phyloP scores from a whole-genome alignment of 2,888 invertebrate species.

The Therioaphis trifolii region DNA sequence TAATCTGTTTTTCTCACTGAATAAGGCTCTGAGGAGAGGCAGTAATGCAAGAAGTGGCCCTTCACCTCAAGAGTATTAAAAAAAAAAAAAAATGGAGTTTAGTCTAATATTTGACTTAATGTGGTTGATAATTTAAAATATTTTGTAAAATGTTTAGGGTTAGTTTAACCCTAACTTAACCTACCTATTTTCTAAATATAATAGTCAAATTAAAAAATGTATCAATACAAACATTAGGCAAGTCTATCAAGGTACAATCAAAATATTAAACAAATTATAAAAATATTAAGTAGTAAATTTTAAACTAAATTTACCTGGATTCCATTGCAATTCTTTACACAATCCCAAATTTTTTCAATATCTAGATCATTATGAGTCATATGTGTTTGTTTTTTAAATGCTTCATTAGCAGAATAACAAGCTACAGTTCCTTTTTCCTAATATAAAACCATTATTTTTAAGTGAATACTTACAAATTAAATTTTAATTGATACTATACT shows the following conservation, averaged over 20 bases:
- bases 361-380: slow-evolving; percentile 83
- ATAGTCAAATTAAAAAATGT: too few relatives aligned
- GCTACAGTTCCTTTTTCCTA: slow-evolving; percentile 72
- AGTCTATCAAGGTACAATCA: too few relatives aligned
- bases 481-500: neutral
- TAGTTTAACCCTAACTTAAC: too few relatives aligned
- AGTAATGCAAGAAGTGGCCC: too few relatives aligned
- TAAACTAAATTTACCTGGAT: slow-evolving; percentile 80
- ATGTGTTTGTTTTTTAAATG: slow-evolving; percentile 73
- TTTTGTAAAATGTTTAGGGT: too few relatives aligned
- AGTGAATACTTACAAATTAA: neutral
- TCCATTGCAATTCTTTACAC: slow-evolving; percentile 92
- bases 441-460: slow-evolving; percentile 67
- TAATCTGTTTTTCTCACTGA: too few relatives aligned
- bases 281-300: too few relatives aligned
- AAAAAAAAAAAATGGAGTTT: too few relatives aligned
- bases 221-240: neutral
- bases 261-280: neutral
- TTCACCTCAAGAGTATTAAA: too few relatives aligned
- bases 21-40: too few relatives aligned
- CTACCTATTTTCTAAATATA: neutral
- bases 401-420: slow-evolving; percentile 70
- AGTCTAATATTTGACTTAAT: too few relatives aligned
- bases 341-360: slow-evolving; percentile 93
- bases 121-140: too few relatives aligned